Base-by-base conservation (phyloP, 2,888 invertebrate species). In the Venustoraphidia nigricollis region DNA sequence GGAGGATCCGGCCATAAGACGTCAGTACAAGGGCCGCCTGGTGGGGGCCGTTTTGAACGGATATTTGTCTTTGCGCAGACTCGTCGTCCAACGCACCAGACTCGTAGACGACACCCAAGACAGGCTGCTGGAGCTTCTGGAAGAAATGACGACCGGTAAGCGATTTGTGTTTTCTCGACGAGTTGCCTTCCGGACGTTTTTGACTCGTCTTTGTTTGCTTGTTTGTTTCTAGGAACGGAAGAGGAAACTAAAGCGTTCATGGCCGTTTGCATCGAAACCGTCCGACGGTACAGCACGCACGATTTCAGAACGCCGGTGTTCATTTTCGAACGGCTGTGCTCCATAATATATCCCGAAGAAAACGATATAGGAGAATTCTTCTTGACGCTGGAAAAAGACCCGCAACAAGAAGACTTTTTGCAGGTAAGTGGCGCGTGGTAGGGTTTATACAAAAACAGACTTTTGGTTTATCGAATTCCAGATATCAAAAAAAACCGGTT, bases 371-470 rank as follows among this genome's bases (percentile, higher is more conserved):
- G 92, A 0, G 96, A 97, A 66, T 97, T 97, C 71, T 91, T 91
- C 73, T 76, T 98, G 51, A 90, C 91, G 0, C 72, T 98, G 6
- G 97, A 97, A 63, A 98, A 98, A 63, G 98, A 98, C 71, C 90
- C 95, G 1, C 96, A 96, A 59, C 97, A 98, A 61, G 98, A 98
- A 68, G 97, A 98, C 71, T 98, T 96, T 68, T 75, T 98, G 57
- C 93, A 93, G 71, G 84, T 77, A 54, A 45, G 58, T 49, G 17
- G 44, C 43, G 52, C 5, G 17, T 17, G 3, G 17, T 3, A 49
- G 41, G 17, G n/a, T n/a, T n/a, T n/a, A n/a, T n/a, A n/a, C n/a
- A n/a, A n/a, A n/a, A n/a, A n/a, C n/a, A n/a, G n/a, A n/a, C n/a
- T n/a, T n/a, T n/a, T n/a, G n/a, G n/a, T n/a, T n/a, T n/a, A n/a